Conservation (phyloP, 1,140 invertebrate species). For the Gryllus bimaculatus region DNA sequence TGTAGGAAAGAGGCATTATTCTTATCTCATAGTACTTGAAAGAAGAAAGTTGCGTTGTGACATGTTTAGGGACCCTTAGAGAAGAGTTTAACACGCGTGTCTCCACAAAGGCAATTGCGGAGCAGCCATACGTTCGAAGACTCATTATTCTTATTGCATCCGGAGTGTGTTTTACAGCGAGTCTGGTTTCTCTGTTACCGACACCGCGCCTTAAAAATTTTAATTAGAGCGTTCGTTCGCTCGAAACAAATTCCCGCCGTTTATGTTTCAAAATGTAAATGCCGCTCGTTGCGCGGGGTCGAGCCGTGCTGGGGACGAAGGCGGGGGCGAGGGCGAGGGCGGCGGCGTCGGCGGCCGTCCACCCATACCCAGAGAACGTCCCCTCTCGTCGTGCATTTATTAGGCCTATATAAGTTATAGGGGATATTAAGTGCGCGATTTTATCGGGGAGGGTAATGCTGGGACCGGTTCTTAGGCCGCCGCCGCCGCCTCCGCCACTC, state of each 20-base stretch:
- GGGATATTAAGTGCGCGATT: conserved; percentile 3
- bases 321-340: not conserved
- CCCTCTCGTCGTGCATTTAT: not conserved
- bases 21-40: too few species aligned
- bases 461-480: not conserved
- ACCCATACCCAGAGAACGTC: not conserved
- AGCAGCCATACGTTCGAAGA: not conserved
- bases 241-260: not conserved
- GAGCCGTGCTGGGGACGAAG: not conserved
- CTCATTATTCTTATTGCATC: not conserved
- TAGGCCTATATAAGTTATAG: conserved; percentile 5
- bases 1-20: too few species aligned
- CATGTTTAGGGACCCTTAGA: too few species aligned
- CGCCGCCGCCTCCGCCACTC: not conserved
- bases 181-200: not conserved
- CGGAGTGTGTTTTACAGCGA: not conserved
- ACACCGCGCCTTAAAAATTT: not conserved
- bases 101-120: not conserved
- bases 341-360: too few species aligned
- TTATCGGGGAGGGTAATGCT: not conserved
- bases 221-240: conserved; percentile 1
- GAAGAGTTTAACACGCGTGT: not conserved
- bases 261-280: conserved; percentile 6
- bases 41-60: too few species aligned
- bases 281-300: not conserved